Conservation (phyloP, 2,888 invertebrate genomes). For the Octonoba sinensis region DNA sequence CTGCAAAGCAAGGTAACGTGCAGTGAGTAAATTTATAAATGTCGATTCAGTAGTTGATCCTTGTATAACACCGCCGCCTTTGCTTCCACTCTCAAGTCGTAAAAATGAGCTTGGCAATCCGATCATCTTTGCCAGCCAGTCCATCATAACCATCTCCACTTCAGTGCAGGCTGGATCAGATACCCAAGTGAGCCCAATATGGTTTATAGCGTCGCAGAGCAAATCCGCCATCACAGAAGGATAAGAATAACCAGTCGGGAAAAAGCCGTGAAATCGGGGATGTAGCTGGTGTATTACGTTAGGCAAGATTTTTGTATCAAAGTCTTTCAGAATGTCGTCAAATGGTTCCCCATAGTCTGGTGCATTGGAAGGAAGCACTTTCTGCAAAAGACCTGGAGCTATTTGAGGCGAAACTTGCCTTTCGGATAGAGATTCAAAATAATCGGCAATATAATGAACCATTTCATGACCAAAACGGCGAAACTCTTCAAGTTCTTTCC, state of each 20-base stretch:
- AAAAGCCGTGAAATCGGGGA: slow-evolving; percentile 98
- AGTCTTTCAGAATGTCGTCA: slow-evolving; percentile 89
- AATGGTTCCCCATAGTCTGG: slow-evolving; percentile 87
- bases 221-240: slow-evolving; percentile 98
- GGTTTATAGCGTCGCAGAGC: slow-evolving; percentile 94
- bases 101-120: slow-evolving; percentile 95
- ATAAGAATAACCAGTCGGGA: slow-evolving; percentile 97
- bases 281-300: slow-evolving; percentile 82
- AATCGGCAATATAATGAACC: slow-evolving; percentile 95
- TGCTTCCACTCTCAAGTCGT: slow-evolving; percentile 79
- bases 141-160: slow-evolving; percentile 96
- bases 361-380: slow-evolving; percentile 83
- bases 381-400: slow-evolving; percentile 88
- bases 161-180: slow-evolving; percentile 98
- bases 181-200: slow-evolving; percentile 86
- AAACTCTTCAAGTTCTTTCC: slow-evolving; percentile 90
- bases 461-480: slow-evolving; percentile 88
- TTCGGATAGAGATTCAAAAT: slow-evolving; percentile 82
- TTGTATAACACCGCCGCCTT: slow-evolving; percentile 95
- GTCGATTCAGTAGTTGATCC: slow-evolving; percentile 97
- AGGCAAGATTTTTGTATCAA: slow-evolving; percentile 91
- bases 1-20: slow-evolving; percentile 78
- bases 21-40: slow-evolving; percentile 75
- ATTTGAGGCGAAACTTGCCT: slow-evolving; percentile 89
- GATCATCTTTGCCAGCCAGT: slow-evolving; percentile 97